These are phyloP conservation scores for Lipotes vexillifer DNA, from an alignment of 2,113 vertebrate genomes.

Conservation along the genomic window DNA sequence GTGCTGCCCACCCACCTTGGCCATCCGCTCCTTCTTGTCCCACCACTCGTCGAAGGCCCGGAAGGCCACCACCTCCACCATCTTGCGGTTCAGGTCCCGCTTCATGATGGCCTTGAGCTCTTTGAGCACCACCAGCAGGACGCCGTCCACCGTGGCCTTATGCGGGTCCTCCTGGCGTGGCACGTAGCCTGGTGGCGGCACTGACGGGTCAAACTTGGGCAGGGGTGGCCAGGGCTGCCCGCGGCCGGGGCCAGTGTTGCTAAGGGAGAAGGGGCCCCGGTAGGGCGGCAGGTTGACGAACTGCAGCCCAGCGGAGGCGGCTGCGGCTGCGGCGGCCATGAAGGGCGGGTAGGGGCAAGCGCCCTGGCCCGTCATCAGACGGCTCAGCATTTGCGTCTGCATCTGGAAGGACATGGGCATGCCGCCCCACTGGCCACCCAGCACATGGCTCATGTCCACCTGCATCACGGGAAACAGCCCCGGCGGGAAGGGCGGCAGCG, in stretches of 20 bases:
- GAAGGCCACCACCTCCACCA: slow-evolving; percentile 99
- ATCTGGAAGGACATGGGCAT: slow-evolving; percentile 99
- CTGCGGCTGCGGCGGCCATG: slow-evolving; percentile 75
- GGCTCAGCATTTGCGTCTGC: slow-evolving; percentile 99
- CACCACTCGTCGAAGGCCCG: slow-evolving; percentile 98
- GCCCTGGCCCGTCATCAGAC: slow-evolving; percentile 93
- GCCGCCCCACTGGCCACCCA: slow-evolving; percentile 93
- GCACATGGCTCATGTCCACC: slow-evolving; percentile 92
- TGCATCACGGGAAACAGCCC: slow-evolving; percentile 93
- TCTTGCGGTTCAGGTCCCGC: slow-evolving; percentile 97
- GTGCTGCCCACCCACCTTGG: slow-evolving; percentile 84
- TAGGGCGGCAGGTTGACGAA: slow-evolving; percentile 89
- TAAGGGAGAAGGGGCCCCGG: slow-evolving; percentile 83
- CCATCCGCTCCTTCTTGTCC: slow-evolving; percentile 96
- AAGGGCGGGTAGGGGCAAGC: slow-evolving; percentile 90
- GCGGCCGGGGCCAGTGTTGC: slow-evolving; percentile 77
- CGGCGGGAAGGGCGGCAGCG: slow-evolving; percentile 85
- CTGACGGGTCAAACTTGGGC: slow-evolving; percentile 95
- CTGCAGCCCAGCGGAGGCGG: slow-evolving; percentile 75
- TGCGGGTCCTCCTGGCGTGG: slow-evolving; percentile 96
- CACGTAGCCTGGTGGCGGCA: slow-evolving; percentile 94
- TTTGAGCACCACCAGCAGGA: slow-evolving; percentile 94
- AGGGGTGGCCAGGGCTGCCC: slow-evolving; percentile 91
- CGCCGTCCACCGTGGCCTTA: slow-evolving; percentile 95
- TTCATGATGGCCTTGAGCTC: slow-evolving; percentile 99